These are phyloP conservation scores for Plagiodera versicolora DNA, from an alignment of 2,888 invertebrate genomes.

Conservation along the genomic window DNA sequence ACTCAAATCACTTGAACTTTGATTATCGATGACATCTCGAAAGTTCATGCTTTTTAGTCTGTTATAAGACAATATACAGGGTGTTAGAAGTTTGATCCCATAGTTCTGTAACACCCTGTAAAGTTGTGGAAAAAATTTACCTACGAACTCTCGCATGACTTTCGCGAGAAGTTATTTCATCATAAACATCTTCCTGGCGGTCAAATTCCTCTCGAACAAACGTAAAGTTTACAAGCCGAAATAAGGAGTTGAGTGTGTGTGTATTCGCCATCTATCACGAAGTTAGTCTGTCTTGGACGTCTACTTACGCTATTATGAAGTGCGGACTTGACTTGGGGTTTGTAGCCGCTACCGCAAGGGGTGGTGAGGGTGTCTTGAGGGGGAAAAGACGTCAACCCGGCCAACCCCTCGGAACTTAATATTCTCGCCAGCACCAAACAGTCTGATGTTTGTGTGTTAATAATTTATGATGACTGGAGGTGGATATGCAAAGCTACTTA, in stretches of 20 bases:
- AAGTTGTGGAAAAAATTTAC: neutral
- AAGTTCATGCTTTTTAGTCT: too few relatives aligned
- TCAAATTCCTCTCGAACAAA: conserved; percentile 28
- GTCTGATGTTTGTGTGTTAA: conserved; percentile 29
- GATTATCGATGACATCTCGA: too few relatives aligned
- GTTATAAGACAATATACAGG: too few relatives aligned
- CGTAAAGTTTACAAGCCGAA: conserved; percentile 30
- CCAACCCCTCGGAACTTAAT: conserved; percentile 23
- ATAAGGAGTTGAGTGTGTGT: conserved; percentile 32
- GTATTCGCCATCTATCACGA: conserved; percentile 45
- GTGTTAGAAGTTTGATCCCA: too few relatives aligned
- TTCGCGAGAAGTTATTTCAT: neutral
- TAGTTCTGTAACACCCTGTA: too few relatives aligned
- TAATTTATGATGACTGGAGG: conserved; percentile 29
- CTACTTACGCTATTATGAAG: conserved; percentile 48
- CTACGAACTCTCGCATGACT: neutral
- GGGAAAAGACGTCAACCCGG: conserved; percentile 18
- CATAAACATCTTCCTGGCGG: conserved; percentile 11
- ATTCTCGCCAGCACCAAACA: conserved; percentile 25
- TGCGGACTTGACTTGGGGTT: conserved; percentile 39
- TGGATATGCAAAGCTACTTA: conserved; percentile 20
- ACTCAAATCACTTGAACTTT: too few relatives aligned
- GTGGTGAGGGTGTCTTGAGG: conserved; percentile 14
- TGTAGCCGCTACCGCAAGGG: conserved; percentile 22
- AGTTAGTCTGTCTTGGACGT: conserved; percentile 44